These are phyloP conservation scores for Caranx melampygus DNA, from an alignment of 2,113 vertebrate species.

Conservation along the genomic window DNA sequence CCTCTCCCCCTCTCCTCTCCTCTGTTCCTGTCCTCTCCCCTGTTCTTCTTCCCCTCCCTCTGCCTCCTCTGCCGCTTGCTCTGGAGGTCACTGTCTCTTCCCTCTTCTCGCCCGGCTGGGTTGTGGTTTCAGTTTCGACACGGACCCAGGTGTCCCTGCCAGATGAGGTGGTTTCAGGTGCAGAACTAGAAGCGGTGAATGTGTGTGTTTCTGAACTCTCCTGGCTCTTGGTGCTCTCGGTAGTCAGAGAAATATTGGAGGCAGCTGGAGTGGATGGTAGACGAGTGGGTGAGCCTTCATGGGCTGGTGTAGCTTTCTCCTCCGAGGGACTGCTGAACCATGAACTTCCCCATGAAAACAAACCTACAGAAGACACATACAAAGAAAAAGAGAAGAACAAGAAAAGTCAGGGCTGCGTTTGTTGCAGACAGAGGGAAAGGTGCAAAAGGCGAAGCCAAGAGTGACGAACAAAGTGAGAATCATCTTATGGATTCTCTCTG, in stretches of 20 bases:
- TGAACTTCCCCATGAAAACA: conserved; percentile 68
- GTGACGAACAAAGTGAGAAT: conserved; percentile 43
- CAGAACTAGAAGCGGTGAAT: conserved; percentile 37
- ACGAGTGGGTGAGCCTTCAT: conserved; percentile 58
- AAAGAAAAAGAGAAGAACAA: conserved; percentile 12
- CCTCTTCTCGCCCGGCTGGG: conserved; percentile 52
- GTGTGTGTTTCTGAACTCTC: conserved; percentile 42
- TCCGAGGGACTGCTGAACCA: conserved; percentile 53
- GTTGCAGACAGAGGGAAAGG: conserved; percentile 19
- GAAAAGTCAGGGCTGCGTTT: conserved; percentile 32
- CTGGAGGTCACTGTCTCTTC: conserved; percentile 63
- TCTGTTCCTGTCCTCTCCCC: conserved; percentile 65
- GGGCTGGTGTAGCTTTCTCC: conserved; percentile 44
- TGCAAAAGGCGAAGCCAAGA: conserved; percentile 24
- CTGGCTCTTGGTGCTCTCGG: conserved; percentile 38
- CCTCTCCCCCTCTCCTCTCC: conserved; percentile 45
- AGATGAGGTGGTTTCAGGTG: conserved; percentile 40
- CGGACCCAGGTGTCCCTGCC: conserved; percentile 53
- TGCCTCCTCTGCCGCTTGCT: conserved; percentile 65
- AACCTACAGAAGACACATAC: conserved; percentile 55
- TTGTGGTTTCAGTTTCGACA: conserved; percentile 63
- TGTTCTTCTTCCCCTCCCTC: conserved; percentile 76
- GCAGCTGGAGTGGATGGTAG: conserved; percentile 48
- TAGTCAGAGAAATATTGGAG: conserved; percentile 41
- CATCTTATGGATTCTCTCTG: conserved; percentile 31